A percentile compares a stretch with the other conserved stretches of the same genome.
These are phyloP conservation scores for Atlantisia rogersi DNA, from an alignment of 2,113 vertebrate genomes.

Conservation along the genomic window DNA sequence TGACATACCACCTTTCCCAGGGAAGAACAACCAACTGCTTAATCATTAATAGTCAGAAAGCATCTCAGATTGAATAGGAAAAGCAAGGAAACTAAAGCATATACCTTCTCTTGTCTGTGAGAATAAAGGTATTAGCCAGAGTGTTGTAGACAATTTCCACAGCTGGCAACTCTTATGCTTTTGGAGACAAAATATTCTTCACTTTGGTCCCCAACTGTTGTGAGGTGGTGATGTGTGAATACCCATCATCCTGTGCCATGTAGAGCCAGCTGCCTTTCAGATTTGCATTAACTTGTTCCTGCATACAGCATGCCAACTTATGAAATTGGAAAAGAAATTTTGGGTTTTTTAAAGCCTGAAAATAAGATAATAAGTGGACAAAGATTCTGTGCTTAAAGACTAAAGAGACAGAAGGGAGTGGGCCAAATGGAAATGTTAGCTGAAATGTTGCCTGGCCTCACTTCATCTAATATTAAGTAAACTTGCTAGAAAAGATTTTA, in stretches of 20 bases:
- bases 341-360: neutral
- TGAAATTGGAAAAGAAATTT: neutral
- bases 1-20: neutral
- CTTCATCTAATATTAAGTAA: slow-evolving; percentile 61
- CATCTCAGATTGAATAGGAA: neutral
- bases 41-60: neutral
- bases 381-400: neutral
- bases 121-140: neutral
- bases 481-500: slow-evolving; percentile 63
- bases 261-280: neutral
- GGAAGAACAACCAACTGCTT: neutral
- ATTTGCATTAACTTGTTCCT: neutral
- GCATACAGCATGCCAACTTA: neutral
- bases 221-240: neutral
- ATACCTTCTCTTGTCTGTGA: neutral
- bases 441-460: slow-evolving; percentile 46
- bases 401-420: neutral
- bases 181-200: neutral
- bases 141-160: neutral
- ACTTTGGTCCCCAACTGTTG: neutral
- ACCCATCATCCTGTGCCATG: neutral
- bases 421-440: slow-evolving; percentile 48
- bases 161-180: neutral
- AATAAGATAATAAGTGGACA: neutral
- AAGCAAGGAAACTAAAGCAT: neutral